phyloP scores from a whole-genome alignment of 2,797 vertebrate genomes.

The Ambastaia sidthimunki region DNA sequence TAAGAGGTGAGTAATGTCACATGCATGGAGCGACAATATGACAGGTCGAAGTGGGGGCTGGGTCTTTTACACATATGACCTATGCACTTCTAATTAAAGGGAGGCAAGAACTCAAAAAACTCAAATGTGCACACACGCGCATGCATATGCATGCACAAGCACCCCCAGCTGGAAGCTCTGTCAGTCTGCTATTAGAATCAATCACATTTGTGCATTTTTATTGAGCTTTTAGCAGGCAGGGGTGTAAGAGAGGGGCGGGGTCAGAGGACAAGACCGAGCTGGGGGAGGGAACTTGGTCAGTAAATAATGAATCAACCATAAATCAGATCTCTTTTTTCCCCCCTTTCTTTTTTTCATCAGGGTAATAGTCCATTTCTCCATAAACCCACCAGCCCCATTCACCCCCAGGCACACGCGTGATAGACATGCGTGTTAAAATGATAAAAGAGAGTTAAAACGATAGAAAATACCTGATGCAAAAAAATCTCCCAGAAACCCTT shows the following conservation, averaged over 20 bases:
- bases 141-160: conserved; percentile 64
- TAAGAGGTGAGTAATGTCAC: conserved; percentile 29
- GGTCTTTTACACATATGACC: conserved; percentile 49
- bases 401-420: conserved; percentile 21
- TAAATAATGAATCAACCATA: conserved; percentile 82
- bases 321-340: conserved; percentile 67
- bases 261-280: conserved; percentile 14
- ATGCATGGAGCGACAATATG: conserved; percentile 40
- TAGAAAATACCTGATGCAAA: conserved; percentile 47
- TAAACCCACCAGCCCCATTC: conserved; percentile 4
- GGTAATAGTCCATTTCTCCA: conserved; percentile 69
- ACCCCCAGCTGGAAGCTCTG: conserved; percentile 77
- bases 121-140: conserved; percentile 44
- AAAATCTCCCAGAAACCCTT: conserved; percentile 34
- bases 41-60: conserved; percentile 36
- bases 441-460: conserved; percentile 42
- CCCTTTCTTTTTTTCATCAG: conserved; percentile 71
- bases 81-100: conserved; percentile 46
- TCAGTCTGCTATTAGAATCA: conserved; percentile 80
- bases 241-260: conserved; percentile 51
- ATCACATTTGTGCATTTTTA: conserved; percentile 81
- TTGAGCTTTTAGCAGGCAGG: conserved; percentile 70
- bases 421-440: conserved; percentile 49
- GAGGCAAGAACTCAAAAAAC: conserved; percentile 21
- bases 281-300: conserved; percentile 68